Conservation (phyloP, 2,888 invertebrate species). For the Caenorhabditis afra region DNA sequence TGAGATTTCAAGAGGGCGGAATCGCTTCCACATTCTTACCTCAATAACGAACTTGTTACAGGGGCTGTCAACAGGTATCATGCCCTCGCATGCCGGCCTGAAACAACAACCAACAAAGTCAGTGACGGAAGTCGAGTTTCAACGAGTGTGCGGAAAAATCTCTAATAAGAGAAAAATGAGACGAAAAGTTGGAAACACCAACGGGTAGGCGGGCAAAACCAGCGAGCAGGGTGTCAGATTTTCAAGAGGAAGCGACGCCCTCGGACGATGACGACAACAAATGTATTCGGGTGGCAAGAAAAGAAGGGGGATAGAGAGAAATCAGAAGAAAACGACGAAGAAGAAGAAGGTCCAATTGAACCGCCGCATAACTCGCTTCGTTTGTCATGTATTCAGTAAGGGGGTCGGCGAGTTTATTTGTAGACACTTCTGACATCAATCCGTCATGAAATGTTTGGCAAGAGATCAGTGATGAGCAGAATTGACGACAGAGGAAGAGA, state of each 20-base stretch:
- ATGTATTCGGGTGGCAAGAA: conserved; percentile 10
- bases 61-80: conserved; percentile 51
- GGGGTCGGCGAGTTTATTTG: conserved; percentile 43
- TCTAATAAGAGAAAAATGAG: conserved; percentile 1
- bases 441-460: conserved; percentile 48
- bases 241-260: conserved; percentile 33
- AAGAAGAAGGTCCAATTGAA: conserved; percentile 27
- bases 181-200: conserved; percentile 25
- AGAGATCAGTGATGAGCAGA: conserved; percentile 49
- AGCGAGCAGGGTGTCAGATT: conserved; percentile 37
- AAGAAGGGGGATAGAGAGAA: neutral
- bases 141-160: neutral
- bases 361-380: conserved; percentile 32
- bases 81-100: conserved; percentile 38
- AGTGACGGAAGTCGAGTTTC: conserved; percentile 1
- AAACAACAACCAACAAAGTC: neutral
- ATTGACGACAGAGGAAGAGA: conserved; percentile 14
- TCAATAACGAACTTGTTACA: conserved; percentile 53
- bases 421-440: conserved; percentile 54
- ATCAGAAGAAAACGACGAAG: no score
- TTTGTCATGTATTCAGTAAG: conserved; percentile 50
- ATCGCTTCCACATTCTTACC: conserved; percentile 38
- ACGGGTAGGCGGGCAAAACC: conserved; percentile 23
- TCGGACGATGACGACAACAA: conserved; percentile 52
- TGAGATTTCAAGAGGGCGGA: no score